Evolutionary conservation across 2,888 invertebrate species (phyloP), one percentile per base, ranked within the genome.

Genomic region (Tenthredo scrophulariae): DNA sequence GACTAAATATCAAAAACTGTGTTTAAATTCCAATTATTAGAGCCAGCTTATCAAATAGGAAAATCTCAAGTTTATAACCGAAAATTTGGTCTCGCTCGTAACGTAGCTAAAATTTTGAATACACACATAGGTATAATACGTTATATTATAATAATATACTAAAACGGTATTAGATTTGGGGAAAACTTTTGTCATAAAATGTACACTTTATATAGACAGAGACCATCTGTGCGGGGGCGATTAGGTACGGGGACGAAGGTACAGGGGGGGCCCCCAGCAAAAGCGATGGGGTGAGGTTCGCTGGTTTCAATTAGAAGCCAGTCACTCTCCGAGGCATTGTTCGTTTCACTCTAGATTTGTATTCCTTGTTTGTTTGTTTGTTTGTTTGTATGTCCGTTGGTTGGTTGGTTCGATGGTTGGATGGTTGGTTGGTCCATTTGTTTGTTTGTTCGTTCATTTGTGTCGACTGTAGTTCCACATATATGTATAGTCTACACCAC

Each of bases 311-410:
- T 93, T 93, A 93, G 92, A 90, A 93, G 91, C 91, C 92, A 91
- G 92, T 93, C 93, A 93, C 92, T 93, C 93, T 92, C 92, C 91
- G 89, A 89, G 91, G 92, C 90, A 92, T 92, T 93, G 93, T 93
- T 93, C 93, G 91, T 92, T 92, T 93, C 91, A 91, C 91, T 93
- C 92, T 92, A 92, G 92, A 93, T 93, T 92, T 92, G 92, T 92
- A 92, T 91, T 92, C 91, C 88, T 89, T 90, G 90, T 91, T 92
- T 91, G 91, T 92, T 91, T 89, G 87, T 90, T 90, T 87, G 87
- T 88, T 89, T 89, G 89, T 89, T 88, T 88, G 37, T 37, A 37
- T 7, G 37, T 37, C 37, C 37, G 90, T 88, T 89, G 88, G 87
- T 86, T 87, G n/a, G 82, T 29, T 67, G 22, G 82, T 83, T 40